These are phyloP conservation scores for Meandrina meandrites DNA, from an alignment of 92 coral and sea anemone species.

Conservation along the genomic window DNA sequence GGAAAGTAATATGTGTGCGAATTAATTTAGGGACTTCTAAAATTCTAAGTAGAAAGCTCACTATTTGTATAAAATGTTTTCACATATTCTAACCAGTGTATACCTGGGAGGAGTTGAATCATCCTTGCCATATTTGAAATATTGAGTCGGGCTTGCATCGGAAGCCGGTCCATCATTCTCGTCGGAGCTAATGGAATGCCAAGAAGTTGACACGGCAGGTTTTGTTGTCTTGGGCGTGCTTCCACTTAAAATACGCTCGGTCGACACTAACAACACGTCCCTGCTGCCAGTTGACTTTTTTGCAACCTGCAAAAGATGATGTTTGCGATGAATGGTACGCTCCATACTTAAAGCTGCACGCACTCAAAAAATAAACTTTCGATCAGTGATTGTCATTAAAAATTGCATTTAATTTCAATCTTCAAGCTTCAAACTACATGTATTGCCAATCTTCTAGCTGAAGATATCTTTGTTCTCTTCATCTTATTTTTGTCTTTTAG, in stretches of 20 bases:
- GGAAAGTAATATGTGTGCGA: no score
- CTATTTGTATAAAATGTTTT: no score
- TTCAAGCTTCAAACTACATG: no score
- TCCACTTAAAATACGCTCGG: background rate
- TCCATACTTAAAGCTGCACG: no score
- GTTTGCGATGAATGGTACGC: no score
- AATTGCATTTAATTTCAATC: no score
- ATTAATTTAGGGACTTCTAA: no score
- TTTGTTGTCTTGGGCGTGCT: background rate
- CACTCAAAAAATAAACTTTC: background rate
- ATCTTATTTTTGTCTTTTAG: no score
- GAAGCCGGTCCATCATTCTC: background rate
- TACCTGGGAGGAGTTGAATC: conserved; percentile 32
- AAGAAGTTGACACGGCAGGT: background rate
- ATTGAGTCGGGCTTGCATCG: background rate
- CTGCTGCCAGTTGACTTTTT: background rate
- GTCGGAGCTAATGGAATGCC: background rate
- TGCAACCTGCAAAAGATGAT: background rate
- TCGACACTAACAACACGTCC: conserved; percentile 11
- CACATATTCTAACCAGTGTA: no score
- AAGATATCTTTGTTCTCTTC: no score
- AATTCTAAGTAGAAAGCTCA: no score
- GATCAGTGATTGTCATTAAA: background rate
- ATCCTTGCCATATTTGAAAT: conserved; percentile 2
- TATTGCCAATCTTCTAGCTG: no score